Percentiles rank a stretch among this genome's conserved stretches.
phyloP scores from a whole-genome alignment of 2,797 vertebrate genomes.

The Odontamblyopus rebecca region DNA sequence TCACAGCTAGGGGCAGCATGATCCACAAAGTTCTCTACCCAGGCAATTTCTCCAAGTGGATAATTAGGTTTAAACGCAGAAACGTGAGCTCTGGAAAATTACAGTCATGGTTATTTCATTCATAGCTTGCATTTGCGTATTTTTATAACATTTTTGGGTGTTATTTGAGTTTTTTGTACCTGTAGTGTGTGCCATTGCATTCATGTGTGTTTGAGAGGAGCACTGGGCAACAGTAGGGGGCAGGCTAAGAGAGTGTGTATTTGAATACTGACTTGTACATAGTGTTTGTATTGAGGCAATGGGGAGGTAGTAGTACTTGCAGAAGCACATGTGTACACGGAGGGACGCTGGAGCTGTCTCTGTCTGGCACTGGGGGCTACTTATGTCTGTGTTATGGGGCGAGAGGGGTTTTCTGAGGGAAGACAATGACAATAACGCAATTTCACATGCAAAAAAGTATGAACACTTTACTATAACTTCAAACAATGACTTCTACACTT shows the following conservation, averaged over 20 bases:
- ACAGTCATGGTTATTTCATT: slow-evolving; percentile 26
- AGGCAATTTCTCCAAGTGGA: slow-evolving; percentile 41
- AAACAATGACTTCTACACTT: too few species aligned
- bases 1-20: slow-evolving; percentile 75
- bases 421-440: not conserved
- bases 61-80: slow-evolving; percentile 51
- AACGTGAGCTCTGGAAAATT: slow-evolving; percentile 32
- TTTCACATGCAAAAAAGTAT: not conserved
- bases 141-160: slow-evolving; percentile 13
- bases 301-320: slow-evolving; percentile 36
- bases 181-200: slow-evolving; percentile 55
- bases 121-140: slow-evolving; percentile 10
- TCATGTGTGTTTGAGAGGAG: slow-evolving; percentile 69
- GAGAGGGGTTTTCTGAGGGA: not conserved
- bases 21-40: slow-evolving; percentile 79
- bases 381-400: not conserved
- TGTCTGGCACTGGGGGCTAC: not conserved
- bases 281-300: slow-evolving; percentile 59
- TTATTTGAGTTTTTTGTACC: slow-evolving; percentile 43
- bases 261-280: slow-evolving; percentile 75
- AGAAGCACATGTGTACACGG: slow-evolving; percentile 2
- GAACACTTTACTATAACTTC: not conserved
- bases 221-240: slow-evolving; percentile 82
- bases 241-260: slow-evolving; percentile 84
- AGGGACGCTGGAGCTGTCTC: not conserved